Evolutionary conservation across 2,888 invertebrate genomes (phyloP), one percentile per base, ranked within the genome.

Genomic region (Mystacides longicornis): DNA sequence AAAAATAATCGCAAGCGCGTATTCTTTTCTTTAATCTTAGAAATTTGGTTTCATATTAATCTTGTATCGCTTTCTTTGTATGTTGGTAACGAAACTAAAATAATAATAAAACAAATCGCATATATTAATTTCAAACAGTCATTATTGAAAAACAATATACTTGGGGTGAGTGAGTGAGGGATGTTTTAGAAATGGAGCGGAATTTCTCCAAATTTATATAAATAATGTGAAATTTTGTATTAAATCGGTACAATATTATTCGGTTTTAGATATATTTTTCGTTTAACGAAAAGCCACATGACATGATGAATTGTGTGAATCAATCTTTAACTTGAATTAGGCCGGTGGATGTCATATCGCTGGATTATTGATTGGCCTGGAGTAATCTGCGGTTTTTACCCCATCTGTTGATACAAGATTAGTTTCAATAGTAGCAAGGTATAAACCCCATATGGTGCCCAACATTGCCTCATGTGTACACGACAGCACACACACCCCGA

Each of bases 361-460:
- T 37, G 37, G 14, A 3, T 37, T 37, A 37, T 37, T 37, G 37
- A 37, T n/a, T 14, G 14, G 3, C 3, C 37, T 37, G 3, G 7
- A 37, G 37, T 14, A 37, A 37, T 37, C 37, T 37, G 37, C 14
- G 37, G 37, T 37, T 37, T 27, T 37, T 37, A 16, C 14, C 37
- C 37, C 37, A 37, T 37, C 7, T 37, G 37, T 37, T 37, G 37
- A 37, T 37, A 37, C 37, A 37, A 37, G 37, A 37, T 37, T 37
- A 37, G 37, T 37, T 37, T 37, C 37, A 14, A 14, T 37, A 37
- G 37, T 37, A 37, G 7, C 14, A 16, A 37, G 37, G 14, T 3
- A 14, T n/a, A n/a, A 7, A 16, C 14, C n/a, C 37, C 37, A 37
- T 37, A 37, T 37, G 37, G 37, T 37, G 27, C 27, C 27, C 27